phyloP scores from a whole-genome alignment of 2,113 vertebrate genomes.

The Mugil cephalus region DNA sequence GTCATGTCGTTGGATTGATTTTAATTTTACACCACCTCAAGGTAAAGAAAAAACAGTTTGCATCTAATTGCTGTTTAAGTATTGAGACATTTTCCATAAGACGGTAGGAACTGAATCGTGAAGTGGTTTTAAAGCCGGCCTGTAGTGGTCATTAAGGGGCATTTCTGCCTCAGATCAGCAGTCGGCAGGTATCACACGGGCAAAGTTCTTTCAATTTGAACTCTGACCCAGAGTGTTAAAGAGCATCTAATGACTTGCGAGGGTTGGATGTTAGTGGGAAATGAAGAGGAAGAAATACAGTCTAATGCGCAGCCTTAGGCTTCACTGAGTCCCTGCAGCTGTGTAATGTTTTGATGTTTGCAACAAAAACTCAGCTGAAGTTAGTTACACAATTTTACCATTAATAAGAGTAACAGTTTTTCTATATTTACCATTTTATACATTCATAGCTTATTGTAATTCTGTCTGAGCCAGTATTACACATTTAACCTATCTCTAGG shows the following conservation, averaged over 20 bases:
- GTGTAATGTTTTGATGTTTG: not conserved
- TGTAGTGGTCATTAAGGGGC: conserved; percentile 4
- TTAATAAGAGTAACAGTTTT: conserved; percentile 3
- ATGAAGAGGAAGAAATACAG: not conserved
- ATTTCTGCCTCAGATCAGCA: conserved; percentile 19
- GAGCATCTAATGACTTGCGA: not conserved
- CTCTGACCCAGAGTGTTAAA: conserved; percentile 2
- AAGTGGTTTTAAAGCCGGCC: not conserved
- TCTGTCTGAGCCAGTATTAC: conserved; percentile 17
- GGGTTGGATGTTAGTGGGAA: not conserved
- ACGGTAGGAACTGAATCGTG: too few species aligned
- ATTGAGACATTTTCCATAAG: not conserved
- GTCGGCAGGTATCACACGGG: not conserved
- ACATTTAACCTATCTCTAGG: conserved; percentile 48
- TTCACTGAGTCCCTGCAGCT: not conserved
- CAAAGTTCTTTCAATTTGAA: conserved; percentile 18
- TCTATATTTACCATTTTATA: conserved; percentile 10
- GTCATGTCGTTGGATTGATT: conserved; percentile 40
- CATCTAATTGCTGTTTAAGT: conserved; percentile 2
- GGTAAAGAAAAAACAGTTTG: not conserved
- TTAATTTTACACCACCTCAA: conserved; percentile 17
- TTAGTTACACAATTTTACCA: conserved; percentile 15
- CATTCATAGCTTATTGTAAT: conserved; percentile 31
- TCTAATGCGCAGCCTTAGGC: not conserved
- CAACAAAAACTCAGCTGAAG: not conserved